Evolutionary conservation across 2,113 vertebrate genomes (phyloP).

Genomic region (Meleagris gallopavo): DNA sequence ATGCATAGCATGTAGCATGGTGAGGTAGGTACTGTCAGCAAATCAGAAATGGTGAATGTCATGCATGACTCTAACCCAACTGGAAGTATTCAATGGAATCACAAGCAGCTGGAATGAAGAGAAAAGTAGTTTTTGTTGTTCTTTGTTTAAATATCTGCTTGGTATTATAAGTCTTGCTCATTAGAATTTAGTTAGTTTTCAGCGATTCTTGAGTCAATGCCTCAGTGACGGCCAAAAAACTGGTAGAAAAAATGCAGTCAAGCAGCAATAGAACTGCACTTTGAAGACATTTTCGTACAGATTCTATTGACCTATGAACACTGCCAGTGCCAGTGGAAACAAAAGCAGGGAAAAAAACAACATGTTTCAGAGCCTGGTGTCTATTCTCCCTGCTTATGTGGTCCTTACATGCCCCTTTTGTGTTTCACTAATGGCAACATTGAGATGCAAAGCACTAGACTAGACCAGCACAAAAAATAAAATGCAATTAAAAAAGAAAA

Average conservation of each 20-base stretch:
- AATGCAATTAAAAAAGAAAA: background rate
- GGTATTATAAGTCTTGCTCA: background rate
- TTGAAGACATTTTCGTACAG: conserved; percentile 44
- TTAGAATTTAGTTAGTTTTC: conserved; percentile 39
- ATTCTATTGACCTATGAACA: background rate
- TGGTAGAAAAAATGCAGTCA: background rate
- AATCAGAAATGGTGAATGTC: conserved; percentile 13
- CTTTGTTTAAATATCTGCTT: conserved; percentile 44
- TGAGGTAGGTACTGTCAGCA: conserved; percentile 8
- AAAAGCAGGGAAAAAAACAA: background rate
- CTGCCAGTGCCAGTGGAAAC: conserved; percentile 5
- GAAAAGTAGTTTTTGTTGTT: background rate
- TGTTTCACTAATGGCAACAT: conserved; percentile 7
- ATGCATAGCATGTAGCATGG: background rate
- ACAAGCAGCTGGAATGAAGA: background rate
- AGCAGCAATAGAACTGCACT: conserved; percentile 24
- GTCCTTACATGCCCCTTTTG: background rate
- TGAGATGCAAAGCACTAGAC: conserved; percentile 22
- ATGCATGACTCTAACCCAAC: background rate
- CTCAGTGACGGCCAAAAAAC: background rate
- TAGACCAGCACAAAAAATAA: background rate
- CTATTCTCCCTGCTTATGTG: conserved; percentile 7
- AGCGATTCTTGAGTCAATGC: background rate
- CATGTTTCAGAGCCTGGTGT: conserved; percentile 10
- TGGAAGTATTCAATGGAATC: background rate